These are phyloP conservation scores for Cabera pusaria DNA, from an alignment of 2,888 invertebrate species.

Conservation along the genomic window DNA sequence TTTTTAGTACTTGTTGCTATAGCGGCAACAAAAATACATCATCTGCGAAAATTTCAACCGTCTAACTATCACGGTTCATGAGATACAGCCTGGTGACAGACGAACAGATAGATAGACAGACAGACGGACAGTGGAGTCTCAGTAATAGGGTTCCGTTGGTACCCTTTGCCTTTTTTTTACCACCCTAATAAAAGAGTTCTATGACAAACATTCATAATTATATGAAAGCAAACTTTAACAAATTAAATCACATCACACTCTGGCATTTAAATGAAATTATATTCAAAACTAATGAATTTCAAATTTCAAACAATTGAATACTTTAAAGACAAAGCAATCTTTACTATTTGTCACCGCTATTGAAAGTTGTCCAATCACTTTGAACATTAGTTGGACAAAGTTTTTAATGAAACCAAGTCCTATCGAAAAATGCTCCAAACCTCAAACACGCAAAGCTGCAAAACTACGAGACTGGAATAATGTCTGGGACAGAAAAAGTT, in stretches of 20 bases:
- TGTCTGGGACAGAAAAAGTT: conserved; percentile 79
- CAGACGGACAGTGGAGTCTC: no score
- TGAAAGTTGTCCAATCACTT: conserved; percentile 66
- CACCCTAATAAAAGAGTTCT: no score
- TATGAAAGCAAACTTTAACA: no score
- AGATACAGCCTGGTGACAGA: no score
- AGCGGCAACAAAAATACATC: no score
- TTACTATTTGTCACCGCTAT: conserved; percentile 47
- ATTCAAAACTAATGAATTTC: conserved; percentile 3
- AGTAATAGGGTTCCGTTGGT: no score
- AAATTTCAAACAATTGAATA: conserved; percentile 5
- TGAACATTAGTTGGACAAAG: conserved; percentile 63
- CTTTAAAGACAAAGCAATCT: conserved; percentile 15
- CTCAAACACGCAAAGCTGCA: conserved; percentile 77
- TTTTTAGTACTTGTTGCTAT: no score
- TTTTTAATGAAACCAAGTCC: conserved; percentile 74
- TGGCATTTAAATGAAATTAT: not conserved
- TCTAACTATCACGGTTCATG: no score
- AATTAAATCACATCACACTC: not conserved
- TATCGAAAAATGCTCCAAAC: conserved; percentile 75
- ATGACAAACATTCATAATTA: no score
- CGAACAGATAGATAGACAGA: no score
- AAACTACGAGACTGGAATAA: conserved; percentile 80
- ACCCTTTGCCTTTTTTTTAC: no score
- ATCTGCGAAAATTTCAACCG: no score